Evolutionary conservation across 2,113 vertebrate species (phyloP).

Genomic region (Ivindomyrus marchei): DNA sequence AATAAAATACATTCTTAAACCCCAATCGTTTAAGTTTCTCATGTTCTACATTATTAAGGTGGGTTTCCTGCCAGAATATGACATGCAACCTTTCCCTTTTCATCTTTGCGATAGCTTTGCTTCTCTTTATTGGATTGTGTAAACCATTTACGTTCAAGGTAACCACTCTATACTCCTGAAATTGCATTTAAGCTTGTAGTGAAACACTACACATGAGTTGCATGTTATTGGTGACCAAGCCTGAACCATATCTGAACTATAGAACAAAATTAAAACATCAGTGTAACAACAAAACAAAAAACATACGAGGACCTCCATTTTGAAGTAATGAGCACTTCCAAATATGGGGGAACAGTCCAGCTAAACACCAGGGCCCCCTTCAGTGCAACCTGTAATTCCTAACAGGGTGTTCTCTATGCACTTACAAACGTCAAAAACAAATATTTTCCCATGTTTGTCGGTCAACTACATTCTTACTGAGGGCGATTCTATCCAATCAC

Average conservation of each 20-base stretch:
- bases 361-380: too few species aligned
- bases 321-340: too few species aligned
- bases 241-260: neutral
- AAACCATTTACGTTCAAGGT: neutral
- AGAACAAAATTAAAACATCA: neutral
- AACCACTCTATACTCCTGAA: neutral
- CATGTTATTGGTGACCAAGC: neutral
- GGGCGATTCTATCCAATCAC: too few species aligned
- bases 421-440: too few species aligned
- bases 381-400: too few species aligned
- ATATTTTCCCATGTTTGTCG: too few species aligned
- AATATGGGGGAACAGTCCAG: too few species aligned
- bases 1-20: neutral
- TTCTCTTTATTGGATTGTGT: constrained; percentile 5
- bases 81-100: neutral
- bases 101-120: neutral
- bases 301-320: too few species aligned
- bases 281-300: too few species aligned
- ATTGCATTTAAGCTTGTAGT: neutral
- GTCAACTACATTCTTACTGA: too few species aligned
- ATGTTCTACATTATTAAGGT: neutral
- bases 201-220: neutral
- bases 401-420: too few species aligned
- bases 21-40: neutral
- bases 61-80: neutral